These are phyloP conservation scores for Luidia sarsii DNA, from an alignment of 53 echinoderm and acorn worm genomes.

Conservation along the genomic window DNA sequence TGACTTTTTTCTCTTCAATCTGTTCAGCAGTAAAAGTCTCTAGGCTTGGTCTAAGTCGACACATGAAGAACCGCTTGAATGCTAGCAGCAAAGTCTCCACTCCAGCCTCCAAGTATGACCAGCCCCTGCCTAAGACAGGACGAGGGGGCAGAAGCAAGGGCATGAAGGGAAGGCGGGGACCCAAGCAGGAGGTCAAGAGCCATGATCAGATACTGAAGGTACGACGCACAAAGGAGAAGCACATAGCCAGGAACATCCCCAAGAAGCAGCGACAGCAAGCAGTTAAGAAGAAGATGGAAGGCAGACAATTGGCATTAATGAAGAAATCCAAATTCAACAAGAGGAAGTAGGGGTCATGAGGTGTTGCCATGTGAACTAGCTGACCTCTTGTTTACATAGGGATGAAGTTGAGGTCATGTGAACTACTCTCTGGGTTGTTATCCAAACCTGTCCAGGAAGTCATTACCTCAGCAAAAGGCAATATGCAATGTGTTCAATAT, in stretches of 20 bases:
- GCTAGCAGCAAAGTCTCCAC: neutral
- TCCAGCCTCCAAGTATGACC: slow-evolving; percentile 7
- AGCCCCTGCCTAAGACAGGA: slow-evolving; percentile 8
- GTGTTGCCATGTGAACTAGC: no score
- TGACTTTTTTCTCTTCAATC: neutral
- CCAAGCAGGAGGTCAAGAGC: slow-evolving; percentile 46
- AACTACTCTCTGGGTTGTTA: no score
- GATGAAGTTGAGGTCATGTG: no score
- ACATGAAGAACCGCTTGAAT: slow-evolving; percentile 37
- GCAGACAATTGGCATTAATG: slow-evolving; percentile 3
- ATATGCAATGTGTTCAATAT: no score
- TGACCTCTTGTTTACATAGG: no score
- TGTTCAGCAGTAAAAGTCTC: slow-evolving; percentile 5
- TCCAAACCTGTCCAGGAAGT: no score
- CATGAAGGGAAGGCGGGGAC: slow-evolving; percentile 33
- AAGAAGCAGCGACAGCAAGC: slow-evolving; percentile 37
- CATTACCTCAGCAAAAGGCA: no score
- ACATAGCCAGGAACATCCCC: slow-evolving; percentile 35
- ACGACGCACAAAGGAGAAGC: slow-evolving; percentile 67
- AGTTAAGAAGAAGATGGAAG: slow-evolving; percentile 28
- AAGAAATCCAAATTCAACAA: slow-evolving; percentile 48
- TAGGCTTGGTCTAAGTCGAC: slow-evolving; percentile 29
- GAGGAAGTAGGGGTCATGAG: no score
- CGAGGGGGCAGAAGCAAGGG: neutral
- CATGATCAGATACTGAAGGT: slow-evolving; percentile 81